These are phyloP conservation scores for Zoanthus sociatus DNA, from an alignment of 92 coral and sea anemone genomes.

Conservation along the genomic window DNA sequence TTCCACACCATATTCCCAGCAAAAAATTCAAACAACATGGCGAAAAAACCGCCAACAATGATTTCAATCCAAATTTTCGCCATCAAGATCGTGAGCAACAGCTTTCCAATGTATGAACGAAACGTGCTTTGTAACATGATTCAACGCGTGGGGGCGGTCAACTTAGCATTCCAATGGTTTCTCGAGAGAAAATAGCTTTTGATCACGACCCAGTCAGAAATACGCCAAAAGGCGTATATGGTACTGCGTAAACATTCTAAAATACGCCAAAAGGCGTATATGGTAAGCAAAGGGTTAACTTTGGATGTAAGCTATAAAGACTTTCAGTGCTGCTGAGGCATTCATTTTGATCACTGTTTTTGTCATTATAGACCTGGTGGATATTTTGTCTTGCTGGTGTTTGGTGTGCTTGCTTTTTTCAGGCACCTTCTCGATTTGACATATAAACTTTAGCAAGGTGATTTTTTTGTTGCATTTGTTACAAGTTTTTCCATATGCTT, in stretches of 20 bases:
- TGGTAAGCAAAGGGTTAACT: neutral
- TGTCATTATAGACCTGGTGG: too few species aligned
- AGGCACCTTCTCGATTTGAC: neutral
- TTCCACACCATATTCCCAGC: neutral
- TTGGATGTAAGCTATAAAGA: too few species aligned
- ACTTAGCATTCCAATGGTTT: neutral
- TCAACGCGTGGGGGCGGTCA: neutral
- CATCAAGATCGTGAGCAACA: neutral
- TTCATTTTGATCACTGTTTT: too few species aligned
- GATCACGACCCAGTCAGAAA: constrained; percentile 5
- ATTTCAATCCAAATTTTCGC: neutral
- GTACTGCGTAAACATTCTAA: neutral
- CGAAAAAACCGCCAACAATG: neutral
- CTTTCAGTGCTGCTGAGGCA: too few species aligned
- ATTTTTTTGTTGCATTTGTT: too few species aligned
- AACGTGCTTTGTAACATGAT: too few species aligned
- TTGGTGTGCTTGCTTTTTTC: neutral
- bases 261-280: neutral
- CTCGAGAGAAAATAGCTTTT: constrained; percentile 2
- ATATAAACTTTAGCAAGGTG: constrained; percentile 54
- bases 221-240: neutral
- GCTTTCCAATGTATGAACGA: neutral
- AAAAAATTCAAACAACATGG: neutral
- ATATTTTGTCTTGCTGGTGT: too few species aligned
- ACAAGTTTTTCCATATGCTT: too few species aligned